Conservation (phyloP, 2,888 invertebrate genomes). For the Synergus japonicus region DNA sequence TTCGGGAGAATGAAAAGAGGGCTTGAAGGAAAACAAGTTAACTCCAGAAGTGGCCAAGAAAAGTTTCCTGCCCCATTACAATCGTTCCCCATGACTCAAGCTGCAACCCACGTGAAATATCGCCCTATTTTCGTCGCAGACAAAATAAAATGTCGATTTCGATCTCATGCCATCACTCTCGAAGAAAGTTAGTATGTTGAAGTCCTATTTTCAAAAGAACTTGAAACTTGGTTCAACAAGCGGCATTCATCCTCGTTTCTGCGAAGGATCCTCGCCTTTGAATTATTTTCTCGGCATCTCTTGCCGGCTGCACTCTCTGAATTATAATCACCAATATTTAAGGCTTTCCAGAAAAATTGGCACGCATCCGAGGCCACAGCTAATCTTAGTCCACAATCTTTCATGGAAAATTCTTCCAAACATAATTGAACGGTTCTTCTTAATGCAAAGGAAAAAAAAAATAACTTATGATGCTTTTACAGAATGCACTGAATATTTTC, state of each 20-base stretch:
- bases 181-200: slow-evolving; percentile 2
- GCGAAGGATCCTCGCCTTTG: slow-evolving; percentile 19
- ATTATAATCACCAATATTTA: slow-evolving; percentile 36
- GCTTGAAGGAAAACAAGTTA: background rate
- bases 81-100: slow-evolving; percentile 26
- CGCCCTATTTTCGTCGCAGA: slow-evolving; percentile 36
- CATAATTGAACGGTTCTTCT: background rate
- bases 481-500: background rate
- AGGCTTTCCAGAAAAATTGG: slow-evolving; percentile 21
- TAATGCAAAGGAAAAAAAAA: no score
- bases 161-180: slow-evolving; percentile 21
- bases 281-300: slow-evolving; percentile 8
- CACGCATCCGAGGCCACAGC: background rate
- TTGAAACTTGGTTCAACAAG: slow-evolving; percentile 11
- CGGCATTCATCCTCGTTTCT: slow-evolving; percentile 14
- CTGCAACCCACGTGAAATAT: slow-evolving; percentile 8
- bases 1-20: background rate
- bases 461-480: background rate
- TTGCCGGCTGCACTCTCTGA: slow-evolving; percentile 36
- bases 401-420: background rate
- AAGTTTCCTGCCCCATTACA: slow-evolving; percentile 16
- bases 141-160: slow-evolving; percentile 38
- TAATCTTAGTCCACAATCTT: background rate
- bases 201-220: slow-evolving; percentile 26
- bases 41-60: slow-evolving; percentile 14